Evolutionary conservation across 2,888 invertebrate genomes (phyloP).

Genomic region (Bedellia somnulentella): DNA sequence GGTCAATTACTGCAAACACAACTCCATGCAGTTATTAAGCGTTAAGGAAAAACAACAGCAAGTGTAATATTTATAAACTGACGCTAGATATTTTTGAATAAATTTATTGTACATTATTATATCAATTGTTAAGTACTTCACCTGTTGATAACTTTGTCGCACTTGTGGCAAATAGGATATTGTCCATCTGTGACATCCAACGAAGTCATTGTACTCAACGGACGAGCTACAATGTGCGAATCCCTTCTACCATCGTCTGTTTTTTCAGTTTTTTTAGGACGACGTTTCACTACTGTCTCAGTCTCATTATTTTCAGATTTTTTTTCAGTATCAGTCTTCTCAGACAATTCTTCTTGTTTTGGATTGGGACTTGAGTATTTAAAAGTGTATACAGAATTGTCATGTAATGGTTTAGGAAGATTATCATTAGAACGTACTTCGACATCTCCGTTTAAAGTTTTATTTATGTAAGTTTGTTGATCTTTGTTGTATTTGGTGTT

Average conservation of each 20-base stretch:
- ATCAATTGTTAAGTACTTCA: no score
- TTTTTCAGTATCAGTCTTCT: no score
- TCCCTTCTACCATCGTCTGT: slow-evolving; percentile 50
- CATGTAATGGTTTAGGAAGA: slow-evolving; percentile 26
- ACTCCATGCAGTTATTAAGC: neutral
- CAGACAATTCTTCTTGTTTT: slow-evolving; percentile 5
- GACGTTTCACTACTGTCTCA: slow-evolving; percentile 37
- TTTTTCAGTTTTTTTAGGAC: slow-evolving; percentile 39
- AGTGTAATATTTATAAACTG: no score
- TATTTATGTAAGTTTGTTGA: no score
- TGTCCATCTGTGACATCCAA: slow-evolving; percentile 57
- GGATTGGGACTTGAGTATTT: slow-evolving; percentile 17
- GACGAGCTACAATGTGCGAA: slow-evolving; percentile 48
- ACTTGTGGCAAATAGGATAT: slow-evolving; percentile 72
- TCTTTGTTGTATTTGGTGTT: no score
- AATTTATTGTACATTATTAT: no score
- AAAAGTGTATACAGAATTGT: slow-evolving; percentile 37
- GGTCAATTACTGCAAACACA: neutral
- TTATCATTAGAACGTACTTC: no score
- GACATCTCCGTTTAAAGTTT: no score
- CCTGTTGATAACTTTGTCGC: slow-evolving; percentile 74
- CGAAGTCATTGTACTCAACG: slow-evolving; percentile 50
- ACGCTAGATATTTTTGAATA: no score
- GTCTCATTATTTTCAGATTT: slow-evolving; percentile 24
- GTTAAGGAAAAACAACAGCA: no score